These are phyloP conservation scores for Oscheius sp. DNA, from an alignment of 2,888 invertebrate species.

Conservation along the genomic window DNA sequence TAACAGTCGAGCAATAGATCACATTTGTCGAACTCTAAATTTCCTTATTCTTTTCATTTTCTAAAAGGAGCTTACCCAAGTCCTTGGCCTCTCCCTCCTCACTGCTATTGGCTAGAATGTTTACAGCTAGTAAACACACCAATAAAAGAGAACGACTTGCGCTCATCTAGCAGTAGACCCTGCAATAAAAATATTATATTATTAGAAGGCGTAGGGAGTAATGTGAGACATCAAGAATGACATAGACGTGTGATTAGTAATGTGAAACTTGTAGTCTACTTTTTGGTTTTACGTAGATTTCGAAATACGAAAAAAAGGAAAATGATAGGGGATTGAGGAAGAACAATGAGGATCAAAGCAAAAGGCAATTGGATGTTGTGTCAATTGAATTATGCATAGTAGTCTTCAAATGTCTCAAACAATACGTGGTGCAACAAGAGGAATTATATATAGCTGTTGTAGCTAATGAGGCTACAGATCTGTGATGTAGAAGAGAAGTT, in stretches of 20 bases:
- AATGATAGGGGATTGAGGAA: neutral
- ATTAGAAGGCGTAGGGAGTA: neutral
- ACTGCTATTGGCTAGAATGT: neutral
- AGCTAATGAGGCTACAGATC: too few relatives aligned
- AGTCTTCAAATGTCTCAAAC: constrained; percentile 10
- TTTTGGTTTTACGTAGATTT: neutral
- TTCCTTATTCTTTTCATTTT: neutral
- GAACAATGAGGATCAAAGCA: neutral
- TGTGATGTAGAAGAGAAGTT: too few relatives aligned
- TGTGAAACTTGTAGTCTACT: constrained; percentile 1
- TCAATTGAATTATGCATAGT: constrained; percentile 10
- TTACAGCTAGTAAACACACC: neutral
- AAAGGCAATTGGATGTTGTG: constrained; percentile 17
- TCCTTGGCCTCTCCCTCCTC: neutral
- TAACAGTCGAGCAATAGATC: constrained; percentile 20
- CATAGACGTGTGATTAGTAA: constrained; percentile 3
- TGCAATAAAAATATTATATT: neutral
- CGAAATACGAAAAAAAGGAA: neutral
- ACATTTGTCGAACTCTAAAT: constrained; percentile 11
- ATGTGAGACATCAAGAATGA: constrained; percentile 1
- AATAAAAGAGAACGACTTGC: constrained; percentile 1
- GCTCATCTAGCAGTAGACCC: constrained; percentile 3
- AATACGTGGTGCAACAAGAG: neutral
- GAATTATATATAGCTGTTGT: neutral
- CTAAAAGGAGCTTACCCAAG: neutral